Evolutionary conservation across 2,888 invertebrate genomes (phyloP).

Genomic region (Vandiemenella viatica): DNA sequence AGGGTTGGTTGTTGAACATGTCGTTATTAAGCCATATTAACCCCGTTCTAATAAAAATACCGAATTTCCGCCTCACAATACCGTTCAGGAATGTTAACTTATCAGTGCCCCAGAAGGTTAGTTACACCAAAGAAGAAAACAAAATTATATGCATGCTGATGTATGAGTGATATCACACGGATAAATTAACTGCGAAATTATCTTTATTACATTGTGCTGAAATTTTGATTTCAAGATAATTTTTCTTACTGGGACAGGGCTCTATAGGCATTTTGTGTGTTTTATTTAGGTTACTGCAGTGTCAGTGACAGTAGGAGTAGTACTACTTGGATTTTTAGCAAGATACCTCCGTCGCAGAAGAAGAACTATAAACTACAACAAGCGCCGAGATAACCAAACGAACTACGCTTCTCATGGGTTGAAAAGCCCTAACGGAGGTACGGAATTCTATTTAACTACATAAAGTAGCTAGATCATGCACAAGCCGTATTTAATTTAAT

Average conservation of each 20-base stretch:
- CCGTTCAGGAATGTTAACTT: conserved; percentile 35
- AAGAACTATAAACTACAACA: conserved; percentile 32
- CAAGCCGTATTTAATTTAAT: no score
- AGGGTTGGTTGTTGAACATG: no score
- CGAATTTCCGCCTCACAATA: conserved; percentile 34
- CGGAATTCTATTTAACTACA: not conserved
- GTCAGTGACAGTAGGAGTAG: conserved; percentile 61
- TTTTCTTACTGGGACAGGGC: no score
- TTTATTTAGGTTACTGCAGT: conserved; percentile 47
- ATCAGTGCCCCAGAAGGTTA: conserved; percentile 56
- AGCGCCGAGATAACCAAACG: conserved; percentile 19
- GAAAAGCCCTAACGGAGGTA: conserved; percentile 49
- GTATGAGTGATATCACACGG: no score
- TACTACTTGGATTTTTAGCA: conserved; percentile 68
- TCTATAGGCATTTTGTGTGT: conserved; percentile 1
- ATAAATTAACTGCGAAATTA: no score
- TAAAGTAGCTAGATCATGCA: no score
- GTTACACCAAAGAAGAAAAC: no score
- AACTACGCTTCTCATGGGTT: conserved; percentile 47
- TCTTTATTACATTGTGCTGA: conserved; percentile 7
- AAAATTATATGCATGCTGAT: no score
- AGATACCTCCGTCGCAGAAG: conserved; percentile 60
- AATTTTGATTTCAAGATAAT: conserved; percentile 1
- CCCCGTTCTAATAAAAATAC: conserved; percentile 38
- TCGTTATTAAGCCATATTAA: conserved; percentile 37